Evolutionary conservation across 2,888 invertebrate species (phyloP).

Genomic region (Invenusta paracnida): DNA sequence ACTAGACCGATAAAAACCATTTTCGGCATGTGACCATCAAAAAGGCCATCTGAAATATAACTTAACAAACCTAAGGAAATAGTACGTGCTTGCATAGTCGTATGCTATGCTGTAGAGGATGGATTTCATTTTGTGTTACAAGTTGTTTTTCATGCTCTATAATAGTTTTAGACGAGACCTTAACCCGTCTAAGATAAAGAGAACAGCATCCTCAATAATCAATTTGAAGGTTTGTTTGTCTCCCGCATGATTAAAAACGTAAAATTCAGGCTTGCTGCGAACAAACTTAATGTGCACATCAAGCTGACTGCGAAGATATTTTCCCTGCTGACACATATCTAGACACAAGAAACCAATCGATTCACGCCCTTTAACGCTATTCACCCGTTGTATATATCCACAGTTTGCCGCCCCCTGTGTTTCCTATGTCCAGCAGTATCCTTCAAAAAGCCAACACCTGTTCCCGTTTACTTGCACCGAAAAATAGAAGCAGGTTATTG

Average conservation of each 20-base stretch:
- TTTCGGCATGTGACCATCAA: not conserved
- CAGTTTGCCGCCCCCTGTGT: too few species aligned
- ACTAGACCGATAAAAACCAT: too few species aligned
- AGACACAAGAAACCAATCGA: not conserved
- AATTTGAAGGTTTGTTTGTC: not conserved
- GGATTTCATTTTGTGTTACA: not conserved
- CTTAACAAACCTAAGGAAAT: not conserved
- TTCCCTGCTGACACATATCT: not conserved
- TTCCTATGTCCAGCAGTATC: slow-evolving; percentile 17
- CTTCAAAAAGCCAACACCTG: not conserved
- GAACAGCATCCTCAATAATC: not conserved
- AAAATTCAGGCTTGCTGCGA: not conserved
- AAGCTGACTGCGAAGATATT: not conserved
- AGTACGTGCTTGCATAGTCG: not conserved
- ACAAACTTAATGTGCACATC: not conserved
- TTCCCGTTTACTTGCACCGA: not conserved
- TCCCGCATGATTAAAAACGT: not conserved
- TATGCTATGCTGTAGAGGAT: not conserved
- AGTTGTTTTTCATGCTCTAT: not conserved
- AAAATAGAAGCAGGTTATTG: not conserved
- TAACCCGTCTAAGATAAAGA: not conserved
- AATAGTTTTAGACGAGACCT: not conserved
- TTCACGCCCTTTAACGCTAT: not conserved
- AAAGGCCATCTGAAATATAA: not conserved
- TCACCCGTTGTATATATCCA: not conserved